Evolutionary conservation across 2,113 vertebrate genomes (phyloP).

Genomic region (Arothron firmamentum): DNA sequence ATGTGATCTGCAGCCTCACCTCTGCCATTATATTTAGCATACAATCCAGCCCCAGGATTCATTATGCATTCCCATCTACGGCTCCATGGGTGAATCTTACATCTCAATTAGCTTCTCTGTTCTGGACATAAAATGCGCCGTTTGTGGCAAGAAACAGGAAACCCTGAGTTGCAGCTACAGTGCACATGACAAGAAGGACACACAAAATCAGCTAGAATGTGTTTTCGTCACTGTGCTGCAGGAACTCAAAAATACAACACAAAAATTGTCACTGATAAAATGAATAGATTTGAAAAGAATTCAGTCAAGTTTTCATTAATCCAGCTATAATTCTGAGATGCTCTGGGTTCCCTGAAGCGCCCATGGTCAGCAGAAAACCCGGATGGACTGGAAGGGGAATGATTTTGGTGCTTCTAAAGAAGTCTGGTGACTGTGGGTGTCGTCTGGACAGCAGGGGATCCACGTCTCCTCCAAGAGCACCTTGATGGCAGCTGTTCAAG

Average conservation of each 20-base stretch:
- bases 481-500: slow-evolving; percentile 32
- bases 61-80: slow-evolving; percentile 58
- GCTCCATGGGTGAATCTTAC: slow-evolving; percentile 58
- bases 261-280: no score
- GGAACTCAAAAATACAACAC: no score
- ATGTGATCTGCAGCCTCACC: slow-evolving; percentile 61
- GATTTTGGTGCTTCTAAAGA: background rate
- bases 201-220: no score
- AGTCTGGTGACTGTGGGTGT: background rate
- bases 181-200: slow-evolving; percentile 11
- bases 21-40: slow-evolving; percentile 70
- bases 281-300: no score
- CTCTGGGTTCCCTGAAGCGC: background rate
- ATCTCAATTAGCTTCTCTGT: slow-evolving; percentile 66
- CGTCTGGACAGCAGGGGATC: slow-evolving; percentile 1
- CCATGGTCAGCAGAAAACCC: no score
- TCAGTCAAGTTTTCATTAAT: no score
- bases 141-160: slow-evolving; percentile 43
- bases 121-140: slow-evolving; percentile 54
- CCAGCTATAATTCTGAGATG: background rate
- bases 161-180: slow-evolving; percentile 9
- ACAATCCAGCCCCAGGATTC: slow-evolving; percentile 55
- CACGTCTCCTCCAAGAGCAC: slow-evolving; percentile 37
- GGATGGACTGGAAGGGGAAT: no score
- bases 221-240: no score